Conservation (phyloP, 2,113 vertebrate genomes). For the human (Homo sapiens) region GRCh38 chr12:39000501-39001000, state of each 20-base stretch:
- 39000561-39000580: too few species aligned
- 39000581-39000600: too few species aligned
- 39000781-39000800: neutral
- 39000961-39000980: neutral
- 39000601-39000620: too few species aligned
- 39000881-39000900: neutral
- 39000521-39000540: too few species aligned
- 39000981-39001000: neutral
- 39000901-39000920: neutral
- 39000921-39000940: neutral
- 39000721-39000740: neutral
- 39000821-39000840: constrained; percentile 3
- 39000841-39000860: neutral
- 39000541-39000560: too few species aligned
- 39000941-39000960: neutral
- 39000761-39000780: neutral
- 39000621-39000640: too few species aligned
- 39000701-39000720: neutral
- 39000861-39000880: neutral
- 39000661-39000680: neutral
- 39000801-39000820: neutral
- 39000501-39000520: too few species aligned
- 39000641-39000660: too few species aligned
- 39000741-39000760: neutral
- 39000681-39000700: neutral